A percentile compares a stretch with the other conserved stretches of the same genome.
Conservation (phyloP, 1,140 invertebrate species). For the Euura saliciscinereae region DNA sequence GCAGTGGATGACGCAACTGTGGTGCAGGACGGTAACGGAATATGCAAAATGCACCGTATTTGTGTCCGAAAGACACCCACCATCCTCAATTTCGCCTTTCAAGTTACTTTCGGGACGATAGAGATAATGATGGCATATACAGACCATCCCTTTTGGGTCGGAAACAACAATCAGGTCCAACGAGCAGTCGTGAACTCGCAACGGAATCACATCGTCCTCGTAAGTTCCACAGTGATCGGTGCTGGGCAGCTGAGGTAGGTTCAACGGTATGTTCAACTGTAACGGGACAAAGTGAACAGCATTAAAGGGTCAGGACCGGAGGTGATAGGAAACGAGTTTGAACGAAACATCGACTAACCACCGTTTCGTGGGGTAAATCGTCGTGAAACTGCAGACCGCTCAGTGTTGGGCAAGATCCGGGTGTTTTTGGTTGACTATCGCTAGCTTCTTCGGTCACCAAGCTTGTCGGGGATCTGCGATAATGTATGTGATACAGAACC, state of each 20-base stretch:
- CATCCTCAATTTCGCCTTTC: constrained; percentile 62
- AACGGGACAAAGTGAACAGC: constrained; percentile 15
- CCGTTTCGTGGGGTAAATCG: constrained; percentile 82
- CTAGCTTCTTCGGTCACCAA: constrained; percentile 70
- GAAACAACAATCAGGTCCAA: constrained; percentile 80
- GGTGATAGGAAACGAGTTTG: not conserved
- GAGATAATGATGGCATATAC: constrained; percentile 84
- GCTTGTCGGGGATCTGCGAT: constrained; percentile 69
- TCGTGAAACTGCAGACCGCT: constrained; percentile 85
- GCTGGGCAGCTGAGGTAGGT: constrained; percentile 72
- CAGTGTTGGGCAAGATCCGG: constrained; percentile 67
- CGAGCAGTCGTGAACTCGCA: constrained; percentile 80
- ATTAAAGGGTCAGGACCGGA: not conserved
- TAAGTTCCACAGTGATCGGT: constrained; percentile 69
- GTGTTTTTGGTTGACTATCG: constrained; percentile 61
- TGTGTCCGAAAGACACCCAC: constrained; percentile 59
- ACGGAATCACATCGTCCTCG: constrained; percentile 78
- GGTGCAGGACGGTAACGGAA: constrained; percentile 80
- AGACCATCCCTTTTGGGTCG: constrained; percentile 74
- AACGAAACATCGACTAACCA: constrained; percentile 64
- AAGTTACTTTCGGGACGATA: constrained; percentile 72
- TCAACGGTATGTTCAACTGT: constrained; percentile 83
- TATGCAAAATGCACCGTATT: constrained; percentile 82
- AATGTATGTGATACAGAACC: constrained; percentile 81
- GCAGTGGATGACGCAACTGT: constrained; percentile 81